Evolutionary conservation across 2,888 invertebrate genomes (phyloP), one percentile per base, ranked within the genome.

Genomic region (Alcis repandata): DNA sequence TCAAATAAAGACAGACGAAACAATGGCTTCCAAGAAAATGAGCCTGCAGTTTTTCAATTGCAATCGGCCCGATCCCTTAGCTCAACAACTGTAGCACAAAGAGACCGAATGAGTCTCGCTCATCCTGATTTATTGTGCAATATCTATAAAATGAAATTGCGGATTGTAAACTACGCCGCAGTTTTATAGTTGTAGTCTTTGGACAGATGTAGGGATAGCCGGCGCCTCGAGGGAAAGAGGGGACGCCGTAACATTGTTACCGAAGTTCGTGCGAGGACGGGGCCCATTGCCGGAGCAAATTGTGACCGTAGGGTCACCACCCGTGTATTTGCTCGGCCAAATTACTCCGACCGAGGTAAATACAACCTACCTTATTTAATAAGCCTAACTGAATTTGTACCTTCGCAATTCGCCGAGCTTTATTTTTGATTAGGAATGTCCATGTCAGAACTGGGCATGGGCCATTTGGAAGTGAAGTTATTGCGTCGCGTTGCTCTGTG

Each of bases 241-340:
- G 90, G 88, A 81, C 82, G 79, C 80, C 79, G 82, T 91, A 92
- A 91, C 90, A 85, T 83, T 83, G 90, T 92, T 91, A 91, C 84
- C 82, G 79, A 86, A 91, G 90, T 90, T 90, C 85, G 87, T 85
- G 84, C 85, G 86, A 86, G 86, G 85, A 88, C 85, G 86, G 79
- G 84, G 85, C 88, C 88, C 86, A 86, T 86, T 80, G 83, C 79
- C 77, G 78, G 80, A 78, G 84, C 86, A 89, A 88, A 89, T 88
- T 89, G 87, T 87, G 85, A 88, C 86, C 88, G 85, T 88, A 86
- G 84, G 89, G 88, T 89, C 87, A 88, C 84, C 80, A 79, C 75
- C 80, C 82, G 83, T 82, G 83, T 90, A 86, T 90, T 88, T 88
- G 79, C 84, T 75, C 81, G 81, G 72, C 82, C 79, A 88, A 90